Base-by-base conservation (phyloP, 1,140 invertebrate species). In the Macrobrachium nipponense region DNA sequence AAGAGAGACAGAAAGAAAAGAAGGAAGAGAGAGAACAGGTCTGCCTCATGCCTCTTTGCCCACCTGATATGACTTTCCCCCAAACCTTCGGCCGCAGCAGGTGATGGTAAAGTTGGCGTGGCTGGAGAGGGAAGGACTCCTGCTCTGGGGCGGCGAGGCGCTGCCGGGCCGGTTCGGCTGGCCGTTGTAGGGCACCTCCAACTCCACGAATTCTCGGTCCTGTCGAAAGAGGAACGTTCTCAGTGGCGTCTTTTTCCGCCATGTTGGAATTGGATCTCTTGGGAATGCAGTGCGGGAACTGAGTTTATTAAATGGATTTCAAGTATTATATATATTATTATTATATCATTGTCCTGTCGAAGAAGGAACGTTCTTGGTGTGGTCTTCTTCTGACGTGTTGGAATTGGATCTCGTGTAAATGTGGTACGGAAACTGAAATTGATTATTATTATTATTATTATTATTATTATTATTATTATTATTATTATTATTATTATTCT, bases 201-300 rank as follows among this genome's bases (percentile, higher is more conserved):
- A 94, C 92, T 98, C 97, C 84, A 98, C 96, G 92, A 98, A 98
- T 92, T 98, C 97, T 82, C 97, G 95, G 92, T 99, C 97, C 97
- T 98, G 93, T 68, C 92, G 92, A 88, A 89, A 89, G 88, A 87
- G 78, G 73, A 7, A 36, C 62, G 75, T 15, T 20, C 60, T 77
- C 81, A 64, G 23, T 51, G 27, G 27, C 27, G 27, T 36, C 27
- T 36, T 36, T 36, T 4, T 36, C 27, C 27, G 1, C 27, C 27
- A 36, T 36, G 4, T 36, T 36, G 27, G 27, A 36, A 36, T 36
- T 36, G 27, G 27, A 36, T 36, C 27, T 36, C 27, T 2, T 36
- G 27, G 1, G 27, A 36, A 36, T 36, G 27, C 27, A 36, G 27
- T 36, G 4, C 27, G 27, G 4, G 4, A 36, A 36, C 27, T 36